Evolutionary conservation across 2,888 invertebrate genomes (phyloP).

Genomic region (Encarsia formosa): DNA sequence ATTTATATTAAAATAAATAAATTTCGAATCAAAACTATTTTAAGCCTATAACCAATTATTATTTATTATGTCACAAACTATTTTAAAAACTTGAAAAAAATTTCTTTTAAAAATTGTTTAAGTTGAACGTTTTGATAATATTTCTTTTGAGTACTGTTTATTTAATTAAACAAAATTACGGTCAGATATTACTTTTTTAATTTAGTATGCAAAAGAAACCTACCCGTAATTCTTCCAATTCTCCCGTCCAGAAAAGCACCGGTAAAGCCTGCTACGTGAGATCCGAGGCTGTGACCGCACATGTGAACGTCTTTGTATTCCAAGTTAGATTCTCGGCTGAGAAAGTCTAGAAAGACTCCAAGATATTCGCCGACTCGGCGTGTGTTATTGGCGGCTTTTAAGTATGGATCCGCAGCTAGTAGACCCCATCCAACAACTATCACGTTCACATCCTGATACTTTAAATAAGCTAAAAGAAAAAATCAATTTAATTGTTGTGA

Average conservation of each 20-base stretch:
- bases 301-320: slow-evolving; percentile 46
- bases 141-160: too few species aligned
- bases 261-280: slow-evolving; percentile 46
- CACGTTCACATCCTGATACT: slow-evolving; percentile 43
- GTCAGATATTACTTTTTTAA: too few species aligned
- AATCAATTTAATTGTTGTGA: too few species aligned
- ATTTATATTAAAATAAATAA: slow-evolving; percentile 3
- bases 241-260: slow-evolving; percentile 38
- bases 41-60: too few species aligned
- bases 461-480: slow-evolving; percentile 36
- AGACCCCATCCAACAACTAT: slow-evolving; percentile 43
- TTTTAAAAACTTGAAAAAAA: too few species aligned
- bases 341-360: slow-evolving; percentile 39
- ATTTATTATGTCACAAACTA: too few species aligned
- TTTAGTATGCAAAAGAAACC: too few species aligned
- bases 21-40: too few species aligned
- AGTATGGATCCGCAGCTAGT: slow-evolving; percentile 38
- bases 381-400: slow-evolving; percentile 40
- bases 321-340: slow-evolving; percentile 40
- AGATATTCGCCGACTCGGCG: slow-evolving; percentile 41
- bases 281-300: slow-evolving; percentile 49
- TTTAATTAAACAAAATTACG: too few species aligned
- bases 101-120: too few species aligned
- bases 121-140: too few species aligned
- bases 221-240: slow-evolving; percentile 52